Percentiles rank a stretch among this genome's conserved stretches.
phyloP scores from a whole-genome alignment of 2,888 invertebrate genomes.

The Cacoxenus indagator region DNA sequence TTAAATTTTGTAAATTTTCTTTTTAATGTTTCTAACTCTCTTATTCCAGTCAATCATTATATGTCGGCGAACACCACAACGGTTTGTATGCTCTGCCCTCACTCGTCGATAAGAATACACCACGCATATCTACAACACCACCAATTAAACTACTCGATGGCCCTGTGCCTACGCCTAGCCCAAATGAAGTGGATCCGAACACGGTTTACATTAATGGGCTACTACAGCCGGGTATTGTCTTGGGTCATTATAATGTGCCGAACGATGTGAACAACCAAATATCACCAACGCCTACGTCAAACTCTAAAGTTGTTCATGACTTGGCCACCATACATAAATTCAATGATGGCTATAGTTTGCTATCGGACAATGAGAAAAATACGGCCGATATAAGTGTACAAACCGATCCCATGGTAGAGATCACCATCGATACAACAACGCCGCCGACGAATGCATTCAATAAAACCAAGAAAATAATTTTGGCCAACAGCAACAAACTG shows the following conservation, averaged over 20 bases:
- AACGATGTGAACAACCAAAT: constrained; percentile 71
- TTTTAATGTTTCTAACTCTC: neutral
- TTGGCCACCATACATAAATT: constrained; percentile 66
- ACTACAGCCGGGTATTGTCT: constrained; percentile 65
- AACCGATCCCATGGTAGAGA: constrained; percentile 72
- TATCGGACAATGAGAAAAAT: constrained; percentile 56
- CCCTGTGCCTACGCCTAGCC: constrained; percentile 71
- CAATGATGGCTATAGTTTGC: constrained; percentile 56
- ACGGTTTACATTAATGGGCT: constrained; percentile 73
- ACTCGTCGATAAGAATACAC: constrained; percentile 90
- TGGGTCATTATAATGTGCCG: constrained; percentile 82
- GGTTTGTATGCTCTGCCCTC: constrained; percentile 95
- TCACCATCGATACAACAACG: constrained; percentile 47
- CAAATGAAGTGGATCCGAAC: constrained; percentile 58
- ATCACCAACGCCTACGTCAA: constrained; percentile 56
- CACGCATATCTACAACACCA: constrained; percentile 83
- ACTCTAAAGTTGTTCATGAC: constrained; percentile 52
- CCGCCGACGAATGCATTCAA: constrained; percentile 66
- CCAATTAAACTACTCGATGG: constrained; percentile 83
- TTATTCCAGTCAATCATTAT: constrained; percentile 85
- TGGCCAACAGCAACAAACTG: constrained; percentile 63
- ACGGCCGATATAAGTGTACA: constrained; percentile 73
- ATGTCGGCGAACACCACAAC: constrained; percentile 87
- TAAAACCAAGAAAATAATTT: constrained; percentile 66
- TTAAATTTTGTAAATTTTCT: no score